Evolutionary conservation across 2,888 invertebrate genomes (phyloP).

Genomic region (Anoplius nigerrimus): DNA sequence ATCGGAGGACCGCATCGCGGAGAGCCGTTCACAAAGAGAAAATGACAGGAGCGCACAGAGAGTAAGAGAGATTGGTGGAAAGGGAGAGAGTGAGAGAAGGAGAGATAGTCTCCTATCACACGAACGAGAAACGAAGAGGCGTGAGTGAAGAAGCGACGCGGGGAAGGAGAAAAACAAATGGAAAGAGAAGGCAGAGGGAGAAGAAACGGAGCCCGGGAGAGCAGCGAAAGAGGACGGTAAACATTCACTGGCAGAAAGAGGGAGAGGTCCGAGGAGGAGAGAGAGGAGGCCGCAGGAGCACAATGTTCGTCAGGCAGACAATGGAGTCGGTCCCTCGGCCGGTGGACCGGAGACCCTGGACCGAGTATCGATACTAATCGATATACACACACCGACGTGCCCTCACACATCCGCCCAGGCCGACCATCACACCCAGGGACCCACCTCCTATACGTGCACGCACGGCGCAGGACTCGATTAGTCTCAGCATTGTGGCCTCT

Average conservation of each 20-base stretch:
- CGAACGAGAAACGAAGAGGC: neutral
- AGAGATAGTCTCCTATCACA: neutral
- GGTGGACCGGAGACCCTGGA: slow-evolving; percentile 47
- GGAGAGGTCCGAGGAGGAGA: slow-evolving; percentile 24
- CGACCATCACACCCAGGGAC: slow-evolving; percentile 5
- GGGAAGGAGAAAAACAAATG: neutral
- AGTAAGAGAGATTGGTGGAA: neutral
- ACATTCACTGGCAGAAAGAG: neutral
- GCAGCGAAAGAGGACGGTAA: neutral
- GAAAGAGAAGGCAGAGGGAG: neutral
- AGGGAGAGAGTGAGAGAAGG: neutral
- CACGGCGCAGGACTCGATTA: slow-evolving; percentile 62
- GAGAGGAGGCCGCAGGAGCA: slow-evolving; percentile 53
- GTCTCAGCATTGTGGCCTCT: slow-evolving; percentile 61
- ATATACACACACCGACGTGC: slow-evolving; percentile 42
- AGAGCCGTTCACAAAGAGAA: neutral
- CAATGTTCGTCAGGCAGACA: slow-evolving; percentile 62
- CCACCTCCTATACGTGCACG: slow-evolving; percentile 24
- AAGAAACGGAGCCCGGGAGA: neutral
- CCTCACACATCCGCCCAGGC: slow-evolving; percentile 15
- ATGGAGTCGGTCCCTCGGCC: slow-evolving; percentile 55
- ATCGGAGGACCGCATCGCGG: too few species aligned
- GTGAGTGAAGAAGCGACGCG: neutral
- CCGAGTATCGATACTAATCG: slow-evolving; percentile 63
- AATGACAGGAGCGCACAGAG: neutral